A percentile compares a stretch with the other conserved stretches of the same genome.
Conservation (phyloP, 1,140 invertebrate species). For the Pseudomyrmex pallidus region DNA sequence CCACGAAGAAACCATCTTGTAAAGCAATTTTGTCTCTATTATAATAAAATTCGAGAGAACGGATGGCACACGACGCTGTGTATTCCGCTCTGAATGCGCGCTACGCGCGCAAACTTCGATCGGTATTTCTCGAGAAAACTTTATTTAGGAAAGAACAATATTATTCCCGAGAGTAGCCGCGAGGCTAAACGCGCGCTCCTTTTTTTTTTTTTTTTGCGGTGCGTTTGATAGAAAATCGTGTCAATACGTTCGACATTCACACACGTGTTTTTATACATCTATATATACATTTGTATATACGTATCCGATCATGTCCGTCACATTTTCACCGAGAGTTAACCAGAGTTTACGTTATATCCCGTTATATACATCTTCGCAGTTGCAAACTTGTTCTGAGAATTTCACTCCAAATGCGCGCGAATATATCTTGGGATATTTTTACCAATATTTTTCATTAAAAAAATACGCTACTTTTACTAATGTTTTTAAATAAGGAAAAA, state of each 20-base stretch:
- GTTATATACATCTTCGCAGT: neutral
- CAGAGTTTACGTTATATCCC: neutral
- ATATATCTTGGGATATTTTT: no score
- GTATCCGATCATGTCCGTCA: slow-evolving; percentile 6
- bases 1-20: slow-evolving; percentile 7
- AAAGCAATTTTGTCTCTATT: neutral
- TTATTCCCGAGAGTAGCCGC: neutral
- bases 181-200: neutral
- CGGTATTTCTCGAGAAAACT: neutral
- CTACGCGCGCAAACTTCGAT: neutral
- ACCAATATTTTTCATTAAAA: no score
- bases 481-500: no score
- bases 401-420: no score
- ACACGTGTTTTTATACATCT: neutral
- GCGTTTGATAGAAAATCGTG: slow-evolving; percentile 18
- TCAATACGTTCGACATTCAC: slow-evolving; percentile 9
- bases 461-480: no score
- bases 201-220: no score
- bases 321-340: slow-evolving; percentile 9
- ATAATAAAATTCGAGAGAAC: slow-evolving; percentile 30
- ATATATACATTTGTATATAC: no score
- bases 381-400: neutral
- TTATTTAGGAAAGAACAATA: slow-evolving; percentile 31
- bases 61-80: neutral
- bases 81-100: neutral